Percentiles rank a stretch among this genome's conserved stretches.
Evolutionary conservation across 2,797 vertebrate genomes (phyloP).

Genomic region (Taeniopygia guttata): DNA sequence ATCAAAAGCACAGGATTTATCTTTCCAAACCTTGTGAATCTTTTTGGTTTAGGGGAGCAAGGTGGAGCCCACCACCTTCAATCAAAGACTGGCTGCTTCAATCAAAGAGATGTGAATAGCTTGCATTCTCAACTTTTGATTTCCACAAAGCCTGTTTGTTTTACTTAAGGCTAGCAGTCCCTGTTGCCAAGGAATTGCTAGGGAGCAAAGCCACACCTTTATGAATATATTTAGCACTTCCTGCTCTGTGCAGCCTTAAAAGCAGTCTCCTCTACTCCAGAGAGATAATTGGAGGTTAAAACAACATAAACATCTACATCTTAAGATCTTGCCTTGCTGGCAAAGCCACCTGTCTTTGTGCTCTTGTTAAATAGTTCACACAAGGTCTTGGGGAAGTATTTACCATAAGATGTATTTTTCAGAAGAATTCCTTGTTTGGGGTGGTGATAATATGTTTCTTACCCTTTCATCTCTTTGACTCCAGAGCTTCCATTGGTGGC

Average conservation of each 20-base stretch:
- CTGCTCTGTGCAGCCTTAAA: neutral
- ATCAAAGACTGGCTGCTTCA: neutral
- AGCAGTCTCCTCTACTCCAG: neutral
- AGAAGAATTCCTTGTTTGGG: neutral
- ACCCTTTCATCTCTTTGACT: neutral
- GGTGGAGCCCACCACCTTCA: neutral
- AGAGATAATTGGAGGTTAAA: slow-evolving; percentile 18
- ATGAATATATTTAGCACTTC: slow-evolving; percentile 37
- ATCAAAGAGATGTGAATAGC: neutral
- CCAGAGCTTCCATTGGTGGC: neutral
- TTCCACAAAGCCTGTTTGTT: slow-evolving; percentile 60
- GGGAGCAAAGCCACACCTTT: slow-evolving; percentile 59
- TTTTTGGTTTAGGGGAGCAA: neutral
- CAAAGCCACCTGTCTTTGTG: neutral
- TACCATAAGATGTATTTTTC: neutral
- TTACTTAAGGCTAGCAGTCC: slow-evolving; percentile 38
- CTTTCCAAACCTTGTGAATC: neutral
- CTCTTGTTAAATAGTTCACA: neutral
- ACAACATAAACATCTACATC: neutral
- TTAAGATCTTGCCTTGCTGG: neutral
- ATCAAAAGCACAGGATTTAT: neutral
- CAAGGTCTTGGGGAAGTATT: neutral
- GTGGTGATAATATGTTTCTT: neutral
- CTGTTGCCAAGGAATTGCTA: slow-evolving; percentile 51
- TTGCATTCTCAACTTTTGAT: slow-evolving; percentile 33